Percentiles rank a stretch among this genome's conserved stretches.
Conservation (phyloP, 2,113 vertebrate species). For the Chaetorhynchus papuensis region DNA sequence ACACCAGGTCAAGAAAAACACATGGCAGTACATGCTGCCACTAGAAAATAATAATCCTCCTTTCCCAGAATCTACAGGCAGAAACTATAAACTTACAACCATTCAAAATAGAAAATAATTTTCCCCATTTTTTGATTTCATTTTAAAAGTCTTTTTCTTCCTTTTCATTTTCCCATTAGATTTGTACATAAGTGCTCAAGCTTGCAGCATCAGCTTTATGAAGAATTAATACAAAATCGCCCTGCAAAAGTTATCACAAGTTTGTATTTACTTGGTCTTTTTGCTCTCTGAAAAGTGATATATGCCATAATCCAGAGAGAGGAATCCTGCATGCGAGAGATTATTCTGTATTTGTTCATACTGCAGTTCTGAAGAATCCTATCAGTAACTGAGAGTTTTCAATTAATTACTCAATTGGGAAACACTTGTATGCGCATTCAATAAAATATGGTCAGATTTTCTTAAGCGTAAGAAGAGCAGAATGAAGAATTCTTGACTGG, state of each 20-base stretch:
- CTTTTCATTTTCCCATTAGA: background rate
- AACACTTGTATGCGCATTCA: background rate
- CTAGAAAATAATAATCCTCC: background rate
- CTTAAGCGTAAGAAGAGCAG: background rate
- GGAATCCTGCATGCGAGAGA: background rate
- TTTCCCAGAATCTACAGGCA: background rate
- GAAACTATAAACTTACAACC: background rate
- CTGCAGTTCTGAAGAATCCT: background rate
- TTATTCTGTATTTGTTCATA: background rate
- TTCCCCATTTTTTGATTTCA: rapidly evolving
- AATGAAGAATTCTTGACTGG: background rate
- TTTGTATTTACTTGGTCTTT: background rate
- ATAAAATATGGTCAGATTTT: background rate
- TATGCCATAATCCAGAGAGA: background rate
- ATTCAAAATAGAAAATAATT: background rate
- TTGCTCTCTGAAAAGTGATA: background rate
- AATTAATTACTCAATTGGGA: background rate
- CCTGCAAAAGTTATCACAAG: background rate
- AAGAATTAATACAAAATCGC: background rate
- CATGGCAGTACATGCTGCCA: background rate
- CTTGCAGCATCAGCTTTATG: background rate
- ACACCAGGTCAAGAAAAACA: background rate
- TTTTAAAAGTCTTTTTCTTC: background rate
- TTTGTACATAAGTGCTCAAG: background rate
- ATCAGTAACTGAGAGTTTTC: background rate